Conservation (phyloP, 2,113 vertebrate species). For the Dipodomys merriami region DNA sequence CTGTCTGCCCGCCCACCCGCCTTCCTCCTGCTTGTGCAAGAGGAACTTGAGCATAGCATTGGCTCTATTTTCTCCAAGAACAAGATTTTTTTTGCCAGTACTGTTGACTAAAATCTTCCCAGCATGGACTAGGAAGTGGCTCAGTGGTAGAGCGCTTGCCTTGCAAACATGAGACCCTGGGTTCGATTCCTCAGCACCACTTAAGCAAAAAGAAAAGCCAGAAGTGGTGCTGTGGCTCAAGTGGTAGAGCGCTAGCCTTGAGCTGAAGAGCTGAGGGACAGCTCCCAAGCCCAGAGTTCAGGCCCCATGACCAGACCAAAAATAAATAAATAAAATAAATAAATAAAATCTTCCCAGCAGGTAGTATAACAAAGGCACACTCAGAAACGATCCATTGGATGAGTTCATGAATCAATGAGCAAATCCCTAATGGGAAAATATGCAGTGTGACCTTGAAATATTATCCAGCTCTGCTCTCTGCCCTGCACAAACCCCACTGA, state of each 20-base stretch:
- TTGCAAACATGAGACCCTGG: no score
- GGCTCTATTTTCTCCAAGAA: background rate
- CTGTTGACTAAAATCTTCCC: background rate
- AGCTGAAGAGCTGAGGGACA: no score
- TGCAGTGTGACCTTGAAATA: background rate
- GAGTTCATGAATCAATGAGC: background rate
- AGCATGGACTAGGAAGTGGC: no score
- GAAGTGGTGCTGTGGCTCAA: no score
- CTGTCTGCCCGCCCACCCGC: background rate
- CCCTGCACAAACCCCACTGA: background rate
- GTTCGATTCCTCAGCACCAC: no score
- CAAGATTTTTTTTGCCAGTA: background rate
- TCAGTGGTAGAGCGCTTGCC: no score
- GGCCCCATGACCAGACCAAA: no score
- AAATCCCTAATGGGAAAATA: background rate
- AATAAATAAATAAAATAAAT: no score
- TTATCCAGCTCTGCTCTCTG: background rate
- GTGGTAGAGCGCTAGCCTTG: no score
- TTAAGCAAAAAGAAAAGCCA: no score
- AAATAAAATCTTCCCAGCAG: background rate
- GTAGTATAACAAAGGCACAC: no score
- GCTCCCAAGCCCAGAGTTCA: no score
- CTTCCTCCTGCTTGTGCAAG: background rate
- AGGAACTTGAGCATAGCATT: background rate
- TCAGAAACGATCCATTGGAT: constrained; percentile 23